phyloP scores from a whole-genome alignment of 2,113 vertebrate genomes.

The Myocastor coypus region DNA sequence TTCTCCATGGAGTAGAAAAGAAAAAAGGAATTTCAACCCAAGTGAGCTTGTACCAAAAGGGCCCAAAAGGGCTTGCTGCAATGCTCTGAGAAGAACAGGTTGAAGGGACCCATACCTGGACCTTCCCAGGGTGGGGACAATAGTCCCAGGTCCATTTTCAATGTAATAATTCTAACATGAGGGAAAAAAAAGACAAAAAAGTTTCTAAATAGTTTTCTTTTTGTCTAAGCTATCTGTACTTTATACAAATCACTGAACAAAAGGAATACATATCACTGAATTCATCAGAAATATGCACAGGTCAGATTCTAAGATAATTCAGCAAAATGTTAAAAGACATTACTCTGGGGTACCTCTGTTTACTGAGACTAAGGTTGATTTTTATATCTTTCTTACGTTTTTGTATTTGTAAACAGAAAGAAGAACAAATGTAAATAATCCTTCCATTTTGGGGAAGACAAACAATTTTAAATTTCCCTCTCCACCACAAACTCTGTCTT shows the following conservation, averaged over 20 bases:
- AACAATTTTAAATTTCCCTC: not conserved
- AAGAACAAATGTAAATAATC: not conserved
- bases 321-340: constrained; percentile 25
- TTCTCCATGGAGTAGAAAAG: not conserved
- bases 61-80: not conserved
- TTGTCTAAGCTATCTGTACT: not conserved
- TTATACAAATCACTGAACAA: constrained; percentile 21
- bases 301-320: not conserved
- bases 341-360: not conserved
- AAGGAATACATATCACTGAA: not conserved
- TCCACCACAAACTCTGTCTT: not conserved
- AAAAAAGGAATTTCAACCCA: not conserved
- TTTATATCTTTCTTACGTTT: constrained; percentile 37
- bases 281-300: not conserved
- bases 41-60: not conserved
- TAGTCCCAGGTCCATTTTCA: not conserved
- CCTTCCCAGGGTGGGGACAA: not conserved
- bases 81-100: not conserved
- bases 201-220: not conserved
- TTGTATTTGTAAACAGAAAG: constrained; percentile 45
- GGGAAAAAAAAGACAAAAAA: not conserved
- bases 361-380: constrained; percentile 16
- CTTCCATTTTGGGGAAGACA: not conserved
- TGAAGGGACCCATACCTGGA: not conserved
- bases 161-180: not conserved